Evolutionary conservation across 2,113 vertebrate genomes (phyloP), one percentile per base, ranked within the genome.

Genomic region (Sander lucioperca): DNA sequence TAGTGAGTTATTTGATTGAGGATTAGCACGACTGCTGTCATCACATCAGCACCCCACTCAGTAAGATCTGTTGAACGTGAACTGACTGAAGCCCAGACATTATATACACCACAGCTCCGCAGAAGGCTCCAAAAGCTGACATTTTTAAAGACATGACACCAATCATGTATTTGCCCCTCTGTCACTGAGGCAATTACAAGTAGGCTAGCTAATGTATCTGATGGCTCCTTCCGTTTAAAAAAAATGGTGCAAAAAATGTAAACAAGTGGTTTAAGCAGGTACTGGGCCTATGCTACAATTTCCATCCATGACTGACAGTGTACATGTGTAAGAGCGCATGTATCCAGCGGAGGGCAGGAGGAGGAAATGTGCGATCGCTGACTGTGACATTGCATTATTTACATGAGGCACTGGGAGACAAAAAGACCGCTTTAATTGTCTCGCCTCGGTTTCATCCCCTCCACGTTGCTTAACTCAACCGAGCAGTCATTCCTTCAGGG

Each of bases 371-470:
- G 83, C 30, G 15, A 54, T 63, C 77, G 4, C 33, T n/a, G 79
- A n/a, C 74, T 89, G 86, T 92, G 89, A 89, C 90, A 88, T 36
- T 74, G 92, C 86, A 89, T 85, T 56, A 64, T 89, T 87, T 86
- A 84, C 88, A 75, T 85, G 89, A 86, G 88, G 74, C 81, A 90
- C 30, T 6, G 62, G 58, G 61, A 80, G 61, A 84, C 53, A 69
- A 91, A 90, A 91, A 91, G 88, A 88, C 7, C 59, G 61, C 77
- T 81, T 77, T 74, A 83, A 86, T 84, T 79, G 87, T 79, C 77
- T 83, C 63, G 59, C 45, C 73, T 73, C 39, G 79, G 67, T 79
- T 79, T 65, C 78, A 75, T 81, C 74, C 73, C 27, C 53, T 86
- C 69, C 88, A 85, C 84, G 82, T 80, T 70, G 74, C 85, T 77